Conservation (phyloP, 2,797 vertebrate species). For the Glyptemys insculpta region DNA sequence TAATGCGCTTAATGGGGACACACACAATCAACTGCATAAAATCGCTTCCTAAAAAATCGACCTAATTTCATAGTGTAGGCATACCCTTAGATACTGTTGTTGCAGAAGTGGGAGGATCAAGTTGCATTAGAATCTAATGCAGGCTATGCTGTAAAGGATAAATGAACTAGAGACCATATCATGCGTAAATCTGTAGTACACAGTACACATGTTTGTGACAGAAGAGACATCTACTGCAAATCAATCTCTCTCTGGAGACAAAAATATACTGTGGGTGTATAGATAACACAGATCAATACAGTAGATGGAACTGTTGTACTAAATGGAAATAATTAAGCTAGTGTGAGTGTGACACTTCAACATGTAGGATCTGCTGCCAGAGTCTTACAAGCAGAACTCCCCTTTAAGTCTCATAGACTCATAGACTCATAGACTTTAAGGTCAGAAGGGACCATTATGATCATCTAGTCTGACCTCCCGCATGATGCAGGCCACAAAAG, state of each 20-base stretch:
- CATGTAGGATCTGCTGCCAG: not conserved
- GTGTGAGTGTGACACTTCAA: not conserved
- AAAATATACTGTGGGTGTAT: not conserved
- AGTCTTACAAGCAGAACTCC: not conserved
- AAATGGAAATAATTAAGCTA: not conserved
- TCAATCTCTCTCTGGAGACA: not conserved
- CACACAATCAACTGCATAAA: no score
- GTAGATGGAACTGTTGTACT: not conserved
- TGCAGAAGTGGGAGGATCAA: not conserved
- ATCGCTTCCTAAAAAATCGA: no score
- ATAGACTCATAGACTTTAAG: no score
- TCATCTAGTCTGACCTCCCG: no score
- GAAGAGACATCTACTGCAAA: not conserved
- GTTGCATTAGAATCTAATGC: not conserved
- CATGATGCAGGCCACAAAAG: no score
- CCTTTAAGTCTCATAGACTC: no score
- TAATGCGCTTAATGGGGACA: no score
- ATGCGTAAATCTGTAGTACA: not conserved
- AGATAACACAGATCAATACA: not conserved
- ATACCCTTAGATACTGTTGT: not conserved
- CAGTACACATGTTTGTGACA: rapidly evolving
- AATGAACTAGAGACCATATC: not conserved
- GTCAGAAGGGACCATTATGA: no score
- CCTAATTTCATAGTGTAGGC: no score
- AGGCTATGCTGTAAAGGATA: not conserved